A percentile compares a stretch with the other conserved stretches of the same genome.
phyloP scores from a whole-genome alignment of 2,113 vertebrate species.

The Cochlearius cochlearius region DNA sequence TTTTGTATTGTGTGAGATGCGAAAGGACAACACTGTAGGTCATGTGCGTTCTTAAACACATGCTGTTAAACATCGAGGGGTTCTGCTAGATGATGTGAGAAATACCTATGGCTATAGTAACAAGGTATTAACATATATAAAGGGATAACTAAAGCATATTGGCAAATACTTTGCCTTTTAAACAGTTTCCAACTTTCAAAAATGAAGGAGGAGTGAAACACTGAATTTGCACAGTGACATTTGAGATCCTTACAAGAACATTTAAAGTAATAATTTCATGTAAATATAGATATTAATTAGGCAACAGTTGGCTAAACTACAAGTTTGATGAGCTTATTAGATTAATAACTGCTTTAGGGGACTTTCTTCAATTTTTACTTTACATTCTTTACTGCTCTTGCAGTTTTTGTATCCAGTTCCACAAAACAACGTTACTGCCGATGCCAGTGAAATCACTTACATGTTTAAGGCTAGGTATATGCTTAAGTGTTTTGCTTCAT shows the following conservation, averaged over 20 bases:
- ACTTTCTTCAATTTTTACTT: not conserved
- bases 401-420: not conserved
- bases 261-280: not conserved
- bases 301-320: not conserved
- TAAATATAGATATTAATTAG: not conserved
- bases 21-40: not conserved
- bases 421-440: not conserved
- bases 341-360: not conserved
- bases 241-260: not conserved
- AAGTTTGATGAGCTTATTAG: not conserved
- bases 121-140: not conserved
- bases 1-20: not conserved
- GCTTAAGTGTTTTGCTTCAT: not conserved
- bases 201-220: not conserved
- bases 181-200: not conserved
- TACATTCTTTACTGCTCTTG: rapidly evolving
- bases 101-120: not conserved
- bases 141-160: not conserved
- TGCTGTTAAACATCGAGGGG: not conserved
- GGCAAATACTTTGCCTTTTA: not conserved
- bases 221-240: not conserved
- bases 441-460: not conserved
- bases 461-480: not conserved
- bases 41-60: not conserved
- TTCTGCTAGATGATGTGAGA: not conserved